These are phyloP conservation scores for Megaptera novaeangliae DNA, from an alignment of 2,113 vertebrate genomes.

Conservation along the genomic window DNA sequence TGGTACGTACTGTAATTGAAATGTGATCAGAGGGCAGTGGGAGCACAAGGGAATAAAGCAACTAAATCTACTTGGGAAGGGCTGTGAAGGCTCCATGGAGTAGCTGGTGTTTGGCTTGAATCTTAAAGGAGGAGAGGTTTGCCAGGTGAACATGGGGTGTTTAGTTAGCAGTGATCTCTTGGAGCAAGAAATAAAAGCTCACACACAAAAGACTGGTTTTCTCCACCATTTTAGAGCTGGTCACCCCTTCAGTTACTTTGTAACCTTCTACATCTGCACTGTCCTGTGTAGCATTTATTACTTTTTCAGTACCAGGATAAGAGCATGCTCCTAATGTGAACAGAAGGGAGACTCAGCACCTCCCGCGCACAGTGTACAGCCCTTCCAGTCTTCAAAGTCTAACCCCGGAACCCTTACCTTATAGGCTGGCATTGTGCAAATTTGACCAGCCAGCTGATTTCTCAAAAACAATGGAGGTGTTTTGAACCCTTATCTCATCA, in stretches of 20 bases:
- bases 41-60: fast-evolving
- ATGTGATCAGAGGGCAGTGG: background rate
- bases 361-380: background rate
- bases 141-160: background rate
- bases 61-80: background rate
- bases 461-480: background rate
- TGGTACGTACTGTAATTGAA: background rate
- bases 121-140: background rate
- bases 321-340: background rate
- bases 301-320: background rate
- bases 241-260: background rate
- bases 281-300: background rate
- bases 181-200: background rate
- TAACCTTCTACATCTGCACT: background rate
- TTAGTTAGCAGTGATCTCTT: background rate
- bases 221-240: background rate
- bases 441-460: background rate
- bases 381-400: background rate
- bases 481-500: background rate
- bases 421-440: background rate
- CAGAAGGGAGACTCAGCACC: background rate
- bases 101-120: background rate
- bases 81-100: background rate
- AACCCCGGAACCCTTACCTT: background rate
- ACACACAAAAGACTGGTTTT: background rate